phyloP scores from a whole-genome alignment of 2,888 invertebrate species.

The Drosophila koepferae region DNA sequence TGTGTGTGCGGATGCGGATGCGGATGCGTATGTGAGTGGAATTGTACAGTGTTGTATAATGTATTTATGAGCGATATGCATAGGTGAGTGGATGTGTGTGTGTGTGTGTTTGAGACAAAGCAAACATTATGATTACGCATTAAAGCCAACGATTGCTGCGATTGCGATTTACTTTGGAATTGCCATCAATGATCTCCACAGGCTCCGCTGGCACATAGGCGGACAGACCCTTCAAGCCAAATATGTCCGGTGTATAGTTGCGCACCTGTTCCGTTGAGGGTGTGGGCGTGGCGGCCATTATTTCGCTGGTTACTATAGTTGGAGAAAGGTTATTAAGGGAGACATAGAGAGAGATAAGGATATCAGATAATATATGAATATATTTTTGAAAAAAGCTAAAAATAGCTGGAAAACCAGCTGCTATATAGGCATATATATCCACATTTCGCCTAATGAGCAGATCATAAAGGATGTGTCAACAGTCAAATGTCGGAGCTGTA shows the following conservation, averaged over 20 bases:
- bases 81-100: conserved; percentile 22
- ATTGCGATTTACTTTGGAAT: conserved; percentile 87
- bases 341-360: background rate
- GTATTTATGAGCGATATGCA: conserved; percentile 2
- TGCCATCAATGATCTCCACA: conserved; percentile 87
- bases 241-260: conserved; percentile 83
- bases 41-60: conserved; percentile 3
- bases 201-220: conserved; percentile 86
- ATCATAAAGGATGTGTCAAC: too few relatives aligned
- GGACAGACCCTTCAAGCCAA: conserved; percentile 86
- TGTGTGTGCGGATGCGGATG: conserved; percentile 18
- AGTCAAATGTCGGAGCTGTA: too few relatives aligned
- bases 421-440: too few relatives aligned
- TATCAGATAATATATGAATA: background rate
- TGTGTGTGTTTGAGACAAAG: conserved; percentile 44
- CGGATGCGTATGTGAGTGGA: conserved; percentile 15
- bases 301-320: conserved; percentile 29
- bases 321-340: background rate
- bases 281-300: conserved; percentile 54
- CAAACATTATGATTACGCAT: conserved; percentile 54
- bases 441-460: too few relatives aligned
- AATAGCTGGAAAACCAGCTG: too few relatives aligned
- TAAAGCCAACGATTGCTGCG: conserved; percentile 46
- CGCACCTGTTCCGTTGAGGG: conserved; percentile 50
- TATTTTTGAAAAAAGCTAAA: background rate